Evolutionary conservation across 2,797 vertebrate species (phyloP), one percentile per base, ranked within the genome.

Genomic region (Esox masquinongy): DNA sequence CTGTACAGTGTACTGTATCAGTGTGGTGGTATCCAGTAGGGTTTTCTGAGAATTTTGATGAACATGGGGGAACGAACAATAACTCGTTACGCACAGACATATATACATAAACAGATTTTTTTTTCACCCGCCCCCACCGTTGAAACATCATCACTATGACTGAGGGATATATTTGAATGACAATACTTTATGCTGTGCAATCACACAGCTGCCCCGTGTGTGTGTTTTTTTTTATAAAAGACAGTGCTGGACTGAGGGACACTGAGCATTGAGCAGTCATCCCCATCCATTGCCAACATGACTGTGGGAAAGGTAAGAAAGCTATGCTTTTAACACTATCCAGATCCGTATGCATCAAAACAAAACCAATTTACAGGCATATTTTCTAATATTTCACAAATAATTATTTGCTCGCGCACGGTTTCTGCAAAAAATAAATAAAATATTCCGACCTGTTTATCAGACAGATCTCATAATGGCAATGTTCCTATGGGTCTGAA

Each of bases 221-320:
- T 82, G 67, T 88, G 34, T 77, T 78, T 86, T 78, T 66, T 87
- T 90, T 91, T 87, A 90, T 90, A 92, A 91, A 92, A 88, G 86
- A 84, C 76, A 74, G 83, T 75, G 64, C 83, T 85, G 84, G 84
- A 83, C 84, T 80, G 75, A 68, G 73, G 64, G 68, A 85, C 84
- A 85, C 24, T 61, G 56, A 61, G 81, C 78, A 84, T 5, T 84
- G 77, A 86, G 63, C 24, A 14, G 69, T 84, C 63, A 83, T 70
- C 75, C 56, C 82, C 80, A 73, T 77, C 83, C 74, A 81, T 82
- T 50, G 68, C 73, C 82, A 88, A 66, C 88, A 82, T 72, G 82
- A 83, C 86, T 24, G 68, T 85, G 66, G 84, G 84, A 75, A 85
- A 85, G 82, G 84, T 85, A 83, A 80, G 69, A 59, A 50, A n/a